Conservation (phyloP, 2,797 vertebrate genomes). For the Dermochelys coriacea region DNA sequence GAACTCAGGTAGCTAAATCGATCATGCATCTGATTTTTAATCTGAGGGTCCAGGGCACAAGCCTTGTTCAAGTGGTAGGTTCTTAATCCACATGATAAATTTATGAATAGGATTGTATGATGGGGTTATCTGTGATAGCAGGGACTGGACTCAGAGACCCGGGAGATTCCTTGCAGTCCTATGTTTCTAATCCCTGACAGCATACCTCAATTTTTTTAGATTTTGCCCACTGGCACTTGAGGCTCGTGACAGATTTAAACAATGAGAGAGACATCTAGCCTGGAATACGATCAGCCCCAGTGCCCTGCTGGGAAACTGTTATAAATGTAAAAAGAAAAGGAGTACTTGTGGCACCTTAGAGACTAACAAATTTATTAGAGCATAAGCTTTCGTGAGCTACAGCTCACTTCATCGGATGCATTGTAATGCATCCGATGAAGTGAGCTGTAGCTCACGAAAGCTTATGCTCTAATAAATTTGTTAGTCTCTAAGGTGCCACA, state of each 20-base stretch:
- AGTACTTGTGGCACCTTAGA: too few relatives aligned
- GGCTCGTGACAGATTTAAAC: not conserved
- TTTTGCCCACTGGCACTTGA: not conserved
- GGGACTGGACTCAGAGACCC: not conserved
- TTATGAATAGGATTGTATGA: not conserved
- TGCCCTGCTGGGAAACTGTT: not conserved
- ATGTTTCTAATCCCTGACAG: not conserved
- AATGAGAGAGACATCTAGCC: not conserved
- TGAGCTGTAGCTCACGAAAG: too few relatives aligned
- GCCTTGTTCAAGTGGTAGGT: not conserved
- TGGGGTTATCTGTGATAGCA: not conserved
- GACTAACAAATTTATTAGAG: too few relatives aligned
- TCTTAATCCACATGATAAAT: not conserved
- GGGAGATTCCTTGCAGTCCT: not conserved
- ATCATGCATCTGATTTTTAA: not conserved
- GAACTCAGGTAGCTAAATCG: not conserved
- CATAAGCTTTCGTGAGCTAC: too few relatives aligned
- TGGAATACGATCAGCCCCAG: not conserved
- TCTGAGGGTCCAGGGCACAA: not conserved
- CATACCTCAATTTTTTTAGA: not conserved
- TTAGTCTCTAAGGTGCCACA: too few relatives aligned
- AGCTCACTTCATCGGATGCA: too few relatives aligned
- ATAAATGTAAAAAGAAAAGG: too few relatives aligned
- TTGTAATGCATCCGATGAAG: too few relatives aligned
- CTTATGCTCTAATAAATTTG: too few relatives aligned